A percentile compares a stretch with the other conserved stretches of the same genome.
Conservation (phyloP, 2,113 vertebrate species). For the Pachyramphus minor region DNA sequence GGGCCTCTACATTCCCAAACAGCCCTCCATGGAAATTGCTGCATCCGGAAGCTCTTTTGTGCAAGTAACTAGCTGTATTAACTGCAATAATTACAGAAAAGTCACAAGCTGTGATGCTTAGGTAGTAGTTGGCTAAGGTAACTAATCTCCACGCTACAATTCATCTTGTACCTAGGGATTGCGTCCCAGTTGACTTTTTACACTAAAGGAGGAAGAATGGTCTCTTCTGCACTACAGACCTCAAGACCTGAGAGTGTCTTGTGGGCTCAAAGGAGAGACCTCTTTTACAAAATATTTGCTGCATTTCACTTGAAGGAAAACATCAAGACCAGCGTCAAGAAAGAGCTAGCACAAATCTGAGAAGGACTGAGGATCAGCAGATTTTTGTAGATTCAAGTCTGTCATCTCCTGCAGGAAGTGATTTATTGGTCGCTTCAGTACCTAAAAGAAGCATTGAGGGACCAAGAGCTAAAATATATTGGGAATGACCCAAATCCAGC, state of each 20-base stretch:
- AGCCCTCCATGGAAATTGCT: conserved; percentile 77
- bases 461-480: neutral
- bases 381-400: neutral
- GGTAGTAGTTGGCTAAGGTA: conserved; percentile 66
- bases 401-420: neutral
- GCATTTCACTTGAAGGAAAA: neutral
- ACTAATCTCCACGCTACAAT: conserved; percentile 31
- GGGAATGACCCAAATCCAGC: neutral
- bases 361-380: neutral
- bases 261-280: neutral
- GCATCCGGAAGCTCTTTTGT: conserved; percentile 78
- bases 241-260: neutral
- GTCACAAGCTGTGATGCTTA: conserved; percentile 59
- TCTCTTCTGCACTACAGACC: neutral
- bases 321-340: neutral
- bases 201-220: neutral
- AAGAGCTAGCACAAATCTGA: neutral
- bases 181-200: neutral
- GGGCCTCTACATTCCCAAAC: conserved; percentile 77
- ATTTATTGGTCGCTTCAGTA: neutral
- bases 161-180: conserved; percentile 30
- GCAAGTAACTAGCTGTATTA: conserved; percentile 78
- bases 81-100: conserved; percentile 81
- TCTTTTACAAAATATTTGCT: neutral
- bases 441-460: neutral